Evolutionary conservation across 2,888 invertebrate species (phyloP).

Genomic region (Epistrophe eligans): DNA sequence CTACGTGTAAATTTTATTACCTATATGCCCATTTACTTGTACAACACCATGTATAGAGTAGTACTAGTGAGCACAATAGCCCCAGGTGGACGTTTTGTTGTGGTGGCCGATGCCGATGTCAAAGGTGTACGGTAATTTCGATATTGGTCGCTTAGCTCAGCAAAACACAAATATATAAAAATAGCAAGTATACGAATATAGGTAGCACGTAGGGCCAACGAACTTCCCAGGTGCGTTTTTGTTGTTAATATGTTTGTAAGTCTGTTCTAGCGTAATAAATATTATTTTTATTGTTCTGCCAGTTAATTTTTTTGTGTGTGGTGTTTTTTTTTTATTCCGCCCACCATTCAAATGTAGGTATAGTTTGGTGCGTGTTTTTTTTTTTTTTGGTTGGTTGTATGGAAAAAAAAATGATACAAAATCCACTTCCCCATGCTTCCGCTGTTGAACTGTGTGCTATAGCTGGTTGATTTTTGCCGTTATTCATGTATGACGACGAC

Average conservation of each 20-base stretch:
- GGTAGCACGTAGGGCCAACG: not conserved
- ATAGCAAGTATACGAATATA: not conserved
- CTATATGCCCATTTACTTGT: slow-evolving; percentile 9
- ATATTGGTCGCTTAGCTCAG: slow-evolving; percentile 38
- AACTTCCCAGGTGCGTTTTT: slow-evolving; percentile 56
- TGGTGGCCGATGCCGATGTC: slow-evolving; percentile 43
- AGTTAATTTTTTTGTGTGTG: not conserved
- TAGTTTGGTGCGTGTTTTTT: slow-evolving; percentile 37
- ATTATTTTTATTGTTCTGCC: slow-evolving; percentile 38
- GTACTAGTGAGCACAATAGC: not conserved
- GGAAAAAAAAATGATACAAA: slow-evolving; percentile 41
- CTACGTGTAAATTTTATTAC: slow-evolving; percentile 36
- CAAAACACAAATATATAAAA: slow-evolving; percentile 13
- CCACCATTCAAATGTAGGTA: slow-evolving; percentile 8
- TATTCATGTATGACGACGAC: slow-evolving; percentile 42
- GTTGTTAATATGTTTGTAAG: not conserved
- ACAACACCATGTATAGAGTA: slow-evolving; percentile 17
- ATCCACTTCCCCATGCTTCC: slow-evolving; percentile 55
- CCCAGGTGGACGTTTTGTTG: slow-evolving; percentile 56
- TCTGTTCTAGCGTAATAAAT: slow-evolving; percentile 34
- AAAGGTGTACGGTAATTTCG: slow-evolving; percentile 56
- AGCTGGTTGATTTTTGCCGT: slow-evolving; percentile 22
- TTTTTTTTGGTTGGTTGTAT: not conserved
- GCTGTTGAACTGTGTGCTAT: slow-evolving; percentile 14
- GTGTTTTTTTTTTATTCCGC: slow-evolving; percentile 3